A percentile compares a stretch with the other conserved stretches of the same genome.
Conservation (phyloP, 1,140 invertebrate species). For the Drosophila paulistorum region DNA sequence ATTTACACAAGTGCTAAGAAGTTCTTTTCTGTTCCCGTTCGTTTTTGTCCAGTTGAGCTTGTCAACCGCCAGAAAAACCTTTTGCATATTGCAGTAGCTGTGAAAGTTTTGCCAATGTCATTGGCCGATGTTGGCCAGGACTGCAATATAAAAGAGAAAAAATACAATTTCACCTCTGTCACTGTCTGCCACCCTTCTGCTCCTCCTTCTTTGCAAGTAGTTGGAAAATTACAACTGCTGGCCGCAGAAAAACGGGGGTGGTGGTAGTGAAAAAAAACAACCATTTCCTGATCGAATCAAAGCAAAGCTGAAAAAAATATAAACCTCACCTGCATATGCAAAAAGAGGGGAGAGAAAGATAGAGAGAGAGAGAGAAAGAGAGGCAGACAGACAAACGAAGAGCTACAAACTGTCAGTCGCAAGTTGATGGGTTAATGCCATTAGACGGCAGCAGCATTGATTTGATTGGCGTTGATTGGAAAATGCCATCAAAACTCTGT, state of each 20-base stretch:
- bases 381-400: not conserved
- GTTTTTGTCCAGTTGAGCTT: not conserved
- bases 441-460: conserved; percentile 72
- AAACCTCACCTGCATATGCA: conserved; percentile 43
- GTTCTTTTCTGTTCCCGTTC: not conserved
- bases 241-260: conserved; percentile 22
- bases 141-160: conserved; percentile 24
- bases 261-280: conserved; percentile 46
- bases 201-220: conserved; percentile 13
- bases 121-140: conserved; percentile 42
- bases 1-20: conserved; percentile 15
- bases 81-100: conserved; percentile 70
- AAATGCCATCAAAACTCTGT: conserved; percentile 56
- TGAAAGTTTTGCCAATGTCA: conserved; percentile 53
- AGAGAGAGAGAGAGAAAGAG: too few relatives aligned
- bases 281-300: conserved; percentile 78
- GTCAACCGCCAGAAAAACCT: conserved; percentile 49
- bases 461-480: conserved; percentile 81
- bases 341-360: not conserved
- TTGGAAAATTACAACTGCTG: conserved; percentile 54
- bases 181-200: conserved; percentile 15
- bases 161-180: conserved; percentile 65
- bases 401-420: conserved; percentile 51
- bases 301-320: conserved; percentile 54
- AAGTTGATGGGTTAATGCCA: conserved; percentile 79